Evolutionary conservation across 2,113 vertebrate species (phyloP).

Genomic region (Elaphurus davidianus): DNA sequence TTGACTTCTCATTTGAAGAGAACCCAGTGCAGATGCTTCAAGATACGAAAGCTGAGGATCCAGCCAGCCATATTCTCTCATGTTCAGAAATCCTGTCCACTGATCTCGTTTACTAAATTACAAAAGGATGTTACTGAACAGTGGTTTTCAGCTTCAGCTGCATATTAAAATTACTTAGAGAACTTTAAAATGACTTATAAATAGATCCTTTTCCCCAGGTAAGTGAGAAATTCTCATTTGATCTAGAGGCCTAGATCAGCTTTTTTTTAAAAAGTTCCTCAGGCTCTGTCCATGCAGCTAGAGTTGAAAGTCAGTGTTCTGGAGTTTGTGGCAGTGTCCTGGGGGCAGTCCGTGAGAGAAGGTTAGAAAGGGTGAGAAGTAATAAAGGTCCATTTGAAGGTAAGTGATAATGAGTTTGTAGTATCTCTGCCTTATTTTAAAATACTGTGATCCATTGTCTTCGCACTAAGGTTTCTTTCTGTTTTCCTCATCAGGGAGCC

Average conservation of each 20-base stretch:
- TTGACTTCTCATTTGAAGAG: neutral
- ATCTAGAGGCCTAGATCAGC: neutral
- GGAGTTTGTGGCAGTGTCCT: neutral
- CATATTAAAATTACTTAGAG: neutral
- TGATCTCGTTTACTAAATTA: neutral
- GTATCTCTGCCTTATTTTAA: neutral
- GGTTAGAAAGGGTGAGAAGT: neutral
- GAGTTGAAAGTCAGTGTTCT: neutral
- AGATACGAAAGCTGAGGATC: neutral
- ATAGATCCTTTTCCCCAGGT: neutral
- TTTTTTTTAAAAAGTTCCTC: neutral
- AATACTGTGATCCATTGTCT: neutral
- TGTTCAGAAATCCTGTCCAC: neutral
- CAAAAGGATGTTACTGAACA: neutral
- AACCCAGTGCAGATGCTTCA: neutral
- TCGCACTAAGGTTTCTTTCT: neutral
- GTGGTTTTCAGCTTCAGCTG: neutral
- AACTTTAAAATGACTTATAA: neutral
- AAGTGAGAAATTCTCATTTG: neutral
- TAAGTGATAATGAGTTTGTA: neutral
- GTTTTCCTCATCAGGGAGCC: slow-evolving; percentile 78
- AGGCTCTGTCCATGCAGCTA: neutral
- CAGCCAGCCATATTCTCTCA: fast-evolving
- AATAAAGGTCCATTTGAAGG: neutral
- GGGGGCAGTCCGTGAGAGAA: neutral